Evolutionary conservation across 2,113 vertebrate genomes (phyloP).

Genomic region (Numida meleagris): DNA sequence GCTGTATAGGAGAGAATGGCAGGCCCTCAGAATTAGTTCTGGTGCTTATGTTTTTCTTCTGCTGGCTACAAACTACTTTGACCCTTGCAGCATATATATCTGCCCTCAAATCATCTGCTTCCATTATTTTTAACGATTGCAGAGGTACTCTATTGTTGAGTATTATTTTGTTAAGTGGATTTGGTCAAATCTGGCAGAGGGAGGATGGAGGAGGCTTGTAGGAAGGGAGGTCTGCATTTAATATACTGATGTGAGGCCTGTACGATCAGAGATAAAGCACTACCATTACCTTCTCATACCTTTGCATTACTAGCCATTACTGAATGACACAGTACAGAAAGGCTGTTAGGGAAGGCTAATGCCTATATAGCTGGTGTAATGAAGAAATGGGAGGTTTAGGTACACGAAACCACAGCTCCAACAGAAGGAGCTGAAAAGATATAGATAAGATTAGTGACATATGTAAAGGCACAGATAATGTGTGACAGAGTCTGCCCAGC

Average conservation of each 20-base stretch:
- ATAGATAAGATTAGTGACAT: conserved; percentile 90
- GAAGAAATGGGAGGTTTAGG: conserved; percentile 83
- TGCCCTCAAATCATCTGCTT: not conserved
- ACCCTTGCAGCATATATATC: not conserved
- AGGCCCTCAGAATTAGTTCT: not conserved
- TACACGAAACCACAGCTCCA: conserved; percentile 79
- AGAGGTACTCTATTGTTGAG: conserved; percentile 32
- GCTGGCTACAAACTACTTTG: not conserved
- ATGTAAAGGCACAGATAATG: conserved; percentile 88
- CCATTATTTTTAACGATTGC: conserved; percentile 18
- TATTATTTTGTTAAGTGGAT: conserved; percentile 70
- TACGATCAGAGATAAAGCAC: conserved; percentile 79
- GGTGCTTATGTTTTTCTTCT: not conserved
- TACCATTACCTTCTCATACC: conserved; percentile 67
- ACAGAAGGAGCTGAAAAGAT: conserved; percentile 87
- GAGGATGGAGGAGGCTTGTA: not conserved
- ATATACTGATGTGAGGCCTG: conserved; percentile 71
- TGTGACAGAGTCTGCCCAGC: conserved; percentile 83
- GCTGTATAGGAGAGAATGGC: not conserved
- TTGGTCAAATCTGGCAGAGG: conserved; percentile 34
- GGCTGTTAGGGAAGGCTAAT: conserved; percentile 77
- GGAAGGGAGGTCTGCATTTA: conserved; percentile 53
- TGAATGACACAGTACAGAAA: conserved; percentile 76
- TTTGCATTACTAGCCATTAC: conserved; percentile 79
- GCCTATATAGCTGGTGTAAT: conserved; percentile 77